Percentiles rank a stretch among this genome's conserved stretches.
Evolutionary conservation across 2,888 invertebrate genomes (phyloP).

Genomic region (Idaea biselata): DNA sequence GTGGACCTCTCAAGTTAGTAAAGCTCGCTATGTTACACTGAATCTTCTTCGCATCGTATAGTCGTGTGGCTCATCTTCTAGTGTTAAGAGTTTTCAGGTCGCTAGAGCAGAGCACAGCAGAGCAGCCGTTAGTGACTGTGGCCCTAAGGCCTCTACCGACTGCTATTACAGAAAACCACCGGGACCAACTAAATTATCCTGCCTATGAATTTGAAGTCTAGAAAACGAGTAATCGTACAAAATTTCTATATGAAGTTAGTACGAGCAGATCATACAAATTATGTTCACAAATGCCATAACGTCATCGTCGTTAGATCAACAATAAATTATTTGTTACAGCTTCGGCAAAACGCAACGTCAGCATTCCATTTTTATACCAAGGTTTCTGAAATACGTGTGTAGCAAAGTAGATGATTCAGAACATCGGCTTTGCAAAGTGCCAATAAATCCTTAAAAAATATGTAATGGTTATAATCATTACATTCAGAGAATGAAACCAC

Average conservation of each 20-base stretch:
- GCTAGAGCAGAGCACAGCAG: too few relatives aligned
- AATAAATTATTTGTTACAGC: too few relatives aligned
- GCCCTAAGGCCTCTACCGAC: too few relatives aligned
- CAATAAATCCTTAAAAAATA: not conserved
- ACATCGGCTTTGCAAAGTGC: not conserved
- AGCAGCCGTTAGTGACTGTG: too few relatives aligned
- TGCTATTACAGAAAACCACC: too few relatives aligned
- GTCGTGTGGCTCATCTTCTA: too few relatives aligned
- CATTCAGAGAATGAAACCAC: constrained; percentile 29
- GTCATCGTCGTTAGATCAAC: not conserved
- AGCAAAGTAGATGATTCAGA: not conserved
- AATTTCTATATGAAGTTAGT: too few relatives aligned
- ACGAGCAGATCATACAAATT: not conserved
- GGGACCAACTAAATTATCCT: too few relatives aligned
- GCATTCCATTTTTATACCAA: constrained; percentile 14
- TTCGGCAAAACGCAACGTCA: not conserved
- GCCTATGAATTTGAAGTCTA: too few relatives aligned
- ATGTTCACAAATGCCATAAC: not conserved
- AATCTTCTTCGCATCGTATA: not conserved
- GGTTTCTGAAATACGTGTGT: constrained; percentile 12
- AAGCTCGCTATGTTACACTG: not conserved
- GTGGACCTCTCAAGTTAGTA: not conserved
- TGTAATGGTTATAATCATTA: not conserved
- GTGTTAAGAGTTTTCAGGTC: too few relatives aligned
- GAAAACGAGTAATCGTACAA: too few relatives aligned